Base-by-base conservation (phyloP, 2,888 invertebrate genomes). In the Proisotoma minuta region DNA sequence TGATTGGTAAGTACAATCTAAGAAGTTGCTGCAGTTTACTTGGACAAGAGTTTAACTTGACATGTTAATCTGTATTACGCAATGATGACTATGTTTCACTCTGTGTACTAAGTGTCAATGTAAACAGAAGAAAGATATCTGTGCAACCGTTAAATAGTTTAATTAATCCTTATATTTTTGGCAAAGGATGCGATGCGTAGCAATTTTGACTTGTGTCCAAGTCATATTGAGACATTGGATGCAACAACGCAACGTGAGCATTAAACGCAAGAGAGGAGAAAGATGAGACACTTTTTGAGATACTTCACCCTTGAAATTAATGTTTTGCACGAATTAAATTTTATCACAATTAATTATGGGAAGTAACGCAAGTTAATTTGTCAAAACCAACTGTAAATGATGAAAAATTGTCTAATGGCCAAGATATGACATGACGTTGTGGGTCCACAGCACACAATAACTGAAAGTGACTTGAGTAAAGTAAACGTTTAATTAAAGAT, bases 301-400 rank as follows among this genome's bases (percentile, higher is more conserved):
- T 43, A 18, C 18, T 15, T 43, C 43, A 43, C 43, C 43, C 43
- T 43, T 43, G 43, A 43, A 43, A 43, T 43, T 43, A 20, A 43
- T 43, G 5, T 20, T 20, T 18, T 20, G 43, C 43, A 43, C 20
- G 43, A 20, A n/a, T n/a, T n/a, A 43, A 43, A 43, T 34, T 4
- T 18, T 12, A 20, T 4, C 43, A n/a, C 5, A 43, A 43, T 43
- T 43, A 43, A 5, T 43, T 12, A 43, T 43, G 20, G 20, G 15
- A 12, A 18, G 43, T 43, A 12, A 43, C 43, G 5, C 18, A n/a
- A 43, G 43, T 43, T 43, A 43, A 43, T 43, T 43, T 43, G 43
- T 43, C 43, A 43, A 43, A n/a, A n/a, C n/a, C n/a, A 43, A 43
- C 43, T n/a, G 43, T 43, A 43, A 43, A 43, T 43, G 18, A 5